Evolutionary conservation across 2,797 vertebrate genomes (phyloP).

Genomic region (Spea hammondii): DNA sequence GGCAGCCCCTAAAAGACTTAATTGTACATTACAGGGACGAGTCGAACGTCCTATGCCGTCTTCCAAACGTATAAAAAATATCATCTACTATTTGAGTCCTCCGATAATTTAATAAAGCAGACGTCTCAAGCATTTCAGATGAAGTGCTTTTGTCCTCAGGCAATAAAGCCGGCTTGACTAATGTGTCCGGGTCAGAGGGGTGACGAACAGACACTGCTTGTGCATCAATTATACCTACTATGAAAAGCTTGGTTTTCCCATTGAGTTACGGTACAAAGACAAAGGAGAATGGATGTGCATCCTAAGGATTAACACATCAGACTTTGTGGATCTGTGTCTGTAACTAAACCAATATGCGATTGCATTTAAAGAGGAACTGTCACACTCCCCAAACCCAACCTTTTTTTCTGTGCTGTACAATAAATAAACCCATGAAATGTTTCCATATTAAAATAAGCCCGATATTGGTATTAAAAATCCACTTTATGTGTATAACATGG

Average conservation of each 20-base stretch:
- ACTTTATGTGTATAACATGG: too few species aligned
- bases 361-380: too few species aligned
- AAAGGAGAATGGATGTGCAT: conserved; percentile 2
- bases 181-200: conserved; percentile 18
- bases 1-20: not conserved
- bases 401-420: too few species aligned
- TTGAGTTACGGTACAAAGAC: not conserved
- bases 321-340: too few species aligned
- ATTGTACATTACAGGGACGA: not conserved
- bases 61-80: not conserved
- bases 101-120: conserved; percentile 6
- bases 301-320: not conserved
- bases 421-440: too few species aligned
- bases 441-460: too few species aligned
- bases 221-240: conserved; percentile 24
- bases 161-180: conserved; percentile 22
- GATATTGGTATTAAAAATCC: too few species aligned
- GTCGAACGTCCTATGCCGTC: not conserved
- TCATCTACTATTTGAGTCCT: not conserved
- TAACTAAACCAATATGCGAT: too few species aligned
- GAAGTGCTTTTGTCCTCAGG: conserved; percentile 1
- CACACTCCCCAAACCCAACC: too few species aligned
- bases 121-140: conserved; percentile 14
- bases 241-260: not conserved
- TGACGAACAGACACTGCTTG: conserved; percentile 4